These are phyloP conservation scores for Sitobion miscanthi DNA, from an alignment of 1,140 invertebrate species.

Conservation along the genomic window DNA sequence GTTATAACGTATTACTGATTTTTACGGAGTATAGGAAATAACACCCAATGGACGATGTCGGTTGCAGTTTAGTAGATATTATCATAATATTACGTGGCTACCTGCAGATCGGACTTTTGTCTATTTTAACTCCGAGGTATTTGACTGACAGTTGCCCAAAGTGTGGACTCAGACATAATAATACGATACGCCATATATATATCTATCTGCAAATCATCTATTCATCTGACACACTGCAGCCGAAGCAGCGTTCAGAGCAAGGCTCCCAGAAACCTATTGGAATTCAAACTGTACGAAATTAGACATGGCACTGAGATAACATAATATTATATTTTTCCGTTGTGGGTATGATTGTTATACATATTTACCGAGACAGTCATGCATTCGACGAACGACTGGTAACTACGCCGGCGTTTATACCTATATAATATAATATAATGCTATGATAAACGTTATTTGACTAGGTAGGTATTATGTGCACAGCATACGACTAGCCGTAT, in stretches of 20 bases:
- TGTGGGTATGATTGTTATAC: not conserved
- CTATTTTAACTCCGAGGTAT: not conserved
- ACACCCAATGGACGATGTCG: not conserved
- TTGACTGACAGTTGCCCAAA: not conserved
- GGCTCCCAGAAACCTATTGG: not conserved
- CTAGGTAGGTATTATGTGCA: not conserved
- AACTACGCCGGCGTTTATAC: not conserved
- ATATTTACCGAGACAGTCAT: not conserved
- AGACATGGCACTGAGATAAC: conserved; percentile 14
- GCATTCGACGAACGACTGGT: not conserved
- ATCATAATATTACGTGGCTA: no score
- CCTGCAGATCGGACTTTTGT: no score
- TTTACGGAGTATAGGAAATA: not conserved
- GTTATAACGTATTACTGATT: not conserved
- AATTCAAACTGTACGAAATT: not conserved
- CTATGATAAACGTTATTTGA: not conserved
- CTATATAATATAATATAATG: not conserved
- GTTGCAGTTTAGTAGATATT: not conserved
- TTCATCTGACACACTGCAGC: not conserved
- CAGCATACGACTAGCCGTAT: not conserved
- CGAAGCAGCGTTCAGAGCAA: not conserved
- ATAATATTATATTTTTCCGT: not conserved
- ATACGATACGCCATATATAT: not conserved
- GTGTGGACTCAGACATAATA: not conserved
- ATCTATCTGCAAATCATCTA: not conserved